Evolutionary conservation across 1,140 invertebrate genomes (phyloP).

Genomic region (Pissodes strobi): DNA sequence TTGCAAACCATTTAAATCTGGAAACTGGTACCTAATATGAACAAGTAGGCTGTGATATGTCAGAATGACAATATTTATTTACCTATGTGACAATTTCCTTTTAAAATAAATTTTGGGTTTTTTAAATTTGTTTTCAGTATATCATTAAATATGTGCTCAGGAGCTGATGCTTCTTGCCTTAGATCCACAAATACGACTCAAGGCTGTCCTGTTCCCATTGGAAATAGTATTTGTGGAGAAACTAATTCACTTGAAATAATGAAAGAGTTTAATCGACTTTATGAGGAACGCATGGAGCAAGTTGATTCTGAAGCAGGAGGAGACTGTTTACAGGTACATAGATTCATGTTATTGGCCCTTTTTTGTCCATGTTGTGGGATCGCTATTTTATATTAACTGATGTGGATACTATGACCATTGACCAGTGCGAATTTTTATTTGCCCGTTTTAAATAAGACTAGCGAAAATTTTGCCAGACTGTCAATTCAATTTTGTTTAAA

Average conservation of each 20-base stretch:
- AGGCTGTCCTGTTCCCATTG: constrained; percentile 37
- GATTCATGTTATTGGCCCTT: background rate
- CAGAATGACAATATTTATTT: no score
- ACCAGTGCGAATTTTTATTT: no score
- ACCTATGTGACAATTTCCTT: no score
- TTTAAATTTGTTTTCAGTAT: no score
- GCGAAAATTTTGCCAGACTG: no score
- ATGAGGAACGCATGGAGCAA: constrained; percentile 47
- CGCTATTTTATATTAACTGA: background rate
- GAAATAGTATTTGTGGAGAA: constrained; percentile 43
- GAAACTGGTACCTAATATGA: no score
- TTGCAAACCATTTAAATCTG: no score
- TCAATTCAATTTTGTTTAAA: no score
- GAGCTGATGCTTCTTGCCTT: background rate
- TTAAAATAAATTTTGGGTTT: no score
- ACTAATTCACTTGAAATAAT: constrained; percentile 45
- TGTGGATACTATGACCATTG: background rate
- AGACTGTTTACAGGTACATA: constrained; percentile 43
- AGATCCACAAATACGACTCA: constrained; percentile 5
- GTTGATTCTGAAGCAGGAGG: constrained; percentile 43
- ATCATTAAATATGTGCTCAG: background rate
- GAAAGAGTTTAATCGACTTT: constrained; percentile 47
- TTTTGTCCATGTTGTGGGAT: background rate
- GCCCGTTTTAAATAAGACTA: no score
- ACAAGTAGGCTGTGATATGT: no score